Evolutionary conservation across 1,140 invertebrate genomes (phyloP), one percentile per base, ranked within the genome.

Genomic region (Hyles vespertilio): DNA sequence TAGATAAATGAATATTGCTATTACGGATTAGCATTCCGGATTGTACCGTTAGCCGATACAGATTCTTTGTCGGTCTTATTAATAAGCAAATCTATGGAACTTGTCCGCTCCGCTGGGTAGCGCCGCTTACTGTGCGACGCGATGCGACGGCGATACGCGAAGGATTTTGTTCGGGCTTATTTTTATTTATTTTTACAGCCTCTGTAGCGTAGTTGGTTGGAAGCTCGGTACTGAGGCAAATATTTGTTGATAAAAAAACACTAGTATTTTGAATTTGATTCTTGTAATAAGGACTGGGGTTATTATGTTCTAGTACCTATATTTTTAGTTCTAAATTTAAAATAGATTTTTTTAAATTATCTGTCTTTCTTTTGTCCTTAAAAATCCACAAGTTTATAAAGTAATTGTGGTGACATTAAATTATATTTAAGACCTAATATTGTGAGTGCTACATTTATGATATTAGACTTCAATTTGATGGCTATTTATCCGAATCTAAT

Each of bases 51-150:
- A 88, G 3, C 67, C 70, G 81, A 79, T 85, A 88, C 77, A 77
- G 74, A 84, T 84, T 84, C 79, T 82, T 86, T 84, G 77, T 83
- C 80, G 81, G 72, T 63, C 76, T 81, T 84, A 79, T 84, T 84
- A 84, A 84, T 85, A 84, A 79, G 77, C 71, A 80, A 77, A 85
- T 81, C 74, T 79, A 70, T 71, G 64, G 67, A 75, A 71, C 76
- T 77, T 43, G 76, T 75, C 67, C 4, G 50, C 32, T 51, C 50
- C 4, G 5, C 33, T 51, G 50, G 32, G n/a, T n/a, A 33, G 32
- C 50, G 32, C 32, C 32, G 32, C 32, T n/a, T 33, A 51, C 36
- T 51, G 50, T 51, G 32, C 32, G 2, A 34, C n/a, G 50, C 50
- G 32, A 51, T 51, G 50, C 50, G 50, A 33, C 36, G n/a, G 50